Conservation (phyloP, 2,113 vertebrate genomes). For the Zosterops japonicus region DNA sequence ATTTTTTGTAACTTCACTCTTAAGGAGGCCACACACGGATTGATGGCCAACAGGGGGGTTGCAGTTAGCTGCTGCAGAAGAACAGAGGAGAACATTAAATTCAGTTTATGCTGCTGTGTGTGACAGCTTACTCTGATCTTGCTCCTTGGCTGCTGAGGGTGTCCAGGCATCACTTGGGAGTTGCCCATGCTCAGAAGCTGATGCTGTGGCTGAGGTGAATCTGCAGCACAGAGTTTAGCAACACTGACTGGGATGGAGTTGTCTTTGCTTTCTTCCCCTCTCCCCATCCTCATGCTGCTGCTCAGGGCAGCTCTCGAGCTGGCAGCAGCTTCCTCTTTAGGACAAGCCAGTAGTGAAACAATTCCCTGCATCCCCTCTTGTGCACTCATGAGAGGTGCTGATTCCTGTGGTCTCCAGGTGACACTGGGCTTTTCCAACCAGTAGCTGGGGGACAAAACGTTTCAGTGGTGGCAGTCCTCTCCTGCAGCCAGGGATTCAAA, state of each 20-base stretch:
- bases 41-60: neutral
- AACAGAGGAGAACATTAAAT: neutral
- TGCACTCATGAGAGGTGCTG: neutral
- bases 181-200: neutral
- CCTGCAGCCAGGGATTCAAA: rapidly evolving
- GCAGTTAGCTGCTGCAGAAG: neutral
- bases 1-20: neutral
- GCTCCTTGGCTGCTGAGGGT: neutral
- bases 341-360: neutral
- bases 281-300: rapidly evolving
- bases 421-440: neutral
- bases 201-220: neutral
- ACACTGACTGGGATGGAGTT: neutral
- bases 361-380: neutral
- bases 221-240: neutral
- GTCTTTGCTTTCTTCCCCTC: neutral
- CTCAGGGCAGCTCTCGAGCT: neutral
- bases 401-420: rapidly evolving
- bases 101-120: neutral
- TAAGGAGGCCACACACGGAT: rapidly evolving
- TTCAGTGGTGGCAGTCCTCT: neutral
- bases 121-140: neutral
- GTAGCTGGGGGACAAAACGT: rapidly evolving
- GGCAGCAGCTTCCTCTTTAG: neutral
- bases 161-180: neutral